These are phyloP conservation scores for Lycaon pictus DNA, from an alignment of 2,113 vertebrate genomes.

Conservation along the genomic window DNA sequence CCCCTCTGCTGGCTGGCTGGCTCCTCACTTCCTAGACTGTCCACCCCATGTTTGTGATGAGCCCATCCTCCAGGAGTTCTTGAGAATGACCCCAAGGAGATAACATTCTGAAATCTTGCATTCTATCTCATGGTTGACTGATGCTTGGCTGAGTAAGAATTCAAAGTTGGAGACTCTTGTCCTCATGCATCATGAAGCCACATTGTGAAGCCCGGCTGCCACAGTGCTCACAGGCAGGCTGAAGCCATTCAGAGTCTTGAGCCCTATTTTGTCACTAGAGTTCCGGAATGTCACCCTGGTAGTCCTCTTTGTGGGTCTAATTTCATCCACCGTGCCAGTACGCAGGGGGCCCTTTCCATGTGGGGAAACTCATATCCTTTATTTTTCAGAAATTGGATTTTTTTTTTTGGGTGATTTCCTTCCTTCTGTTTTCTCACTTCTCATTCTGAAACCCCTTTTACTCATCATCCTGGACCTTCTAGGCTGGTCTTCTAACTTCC, in stretches of 20 bases:
- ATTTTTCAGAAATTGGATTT: background rate
- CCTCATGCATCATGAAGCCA: background rate
- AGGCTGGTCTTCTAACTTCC: background rate
- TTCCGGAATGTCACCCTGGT: background rate
- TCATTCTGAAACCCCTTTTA: background rate
- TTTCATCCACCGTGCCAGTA: background rate
- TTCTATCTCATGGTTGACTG: accelerated
- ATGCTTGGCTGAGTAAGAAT: background rate
- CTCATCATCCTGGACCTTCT: background rate
- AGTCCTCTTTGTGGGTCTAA: background rate
- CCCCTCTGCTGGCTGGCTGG: background rate
- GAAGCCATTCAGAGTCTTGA: background rate
- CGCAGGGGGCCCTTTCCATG: background rate
- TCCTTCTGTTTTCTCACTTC: background rate
- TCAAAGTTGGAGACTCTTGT: accelerated
- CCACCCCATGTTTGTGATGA: background rate
- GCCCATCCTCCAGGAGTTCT: background rate
- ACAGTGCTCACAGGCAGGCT: accelerated
- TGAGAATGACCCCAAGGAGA: background rate
- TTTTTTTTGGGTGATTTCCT: background rate
- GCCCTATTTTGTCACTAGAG: background rate
- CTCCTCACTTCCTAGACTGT: background rate
- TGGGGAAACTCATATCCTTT: background rate
- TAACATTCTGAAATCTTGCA: accelerated
- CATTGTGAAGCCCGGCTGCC: background rate